Evolutionary conservation across 2,888 invertebrate genomes (phyloP), one percentile per base, ranked within the genome.

Genomic region (Chelonus formosanus): DNA sequence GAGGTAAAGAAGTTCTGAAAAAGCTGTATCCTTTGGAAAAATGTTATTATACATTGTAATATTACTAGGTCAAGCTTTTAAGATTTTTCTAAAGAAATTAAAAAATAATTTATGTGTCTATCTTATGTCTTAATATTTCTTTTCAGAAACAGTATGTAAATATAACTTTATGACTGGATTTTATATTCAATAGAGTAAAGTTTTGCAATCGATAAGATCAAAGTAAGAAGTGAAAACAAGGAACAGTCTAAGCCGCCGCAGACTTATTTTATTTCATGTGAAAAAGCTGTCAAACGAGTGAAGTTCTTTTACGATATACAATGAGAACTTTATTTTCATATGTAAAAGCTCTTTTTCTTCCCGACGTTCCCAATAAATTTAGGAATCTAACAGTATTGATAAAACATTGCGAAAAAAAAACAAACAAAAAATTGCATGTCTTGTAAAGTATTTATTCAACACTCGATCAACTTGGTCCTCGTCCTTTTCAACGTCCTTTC

Each of bases 391-490:
- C 6, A 56, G 20, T 57, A 57, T 45, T 7, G 47, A 47, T n/a
- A 45, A 7, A 32, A 40, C 40, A 40, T 6, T 40, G 40, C 52
- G 32, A 34, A 53, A 34, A n/a, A 35, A 57, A 53, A 34, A n/a
- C 5, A 57, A 5, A n/a, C 31, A 32, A 45, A 34, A 32, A 47
- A 32, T 8, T 57, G 20, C 31, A 8, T 5, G 34, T 40, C 40
- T 6, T 44, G 45, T 57, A 34, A 57, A 44, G 45, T 57, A 57
- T 57, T 57, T 45, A 57, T 57, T 45, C 43, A 40, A 45, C 20
- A 8, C 31, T 56, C 45, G 53, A 8, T 53, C 32, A 45, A 40
- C 43, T 47, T 43, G 31, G 20, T 5, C 36, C 47, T 5, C 40
- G 40, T 6, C 5, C 40, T 57, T 57, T 47, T 47, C 10, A 20